Percentiles rank a stretch among this genome's conserved stretches.
Conservation (phyloP, 2,888 invertebrate genomes). For the Phrixothrix hirtus region DNA sequence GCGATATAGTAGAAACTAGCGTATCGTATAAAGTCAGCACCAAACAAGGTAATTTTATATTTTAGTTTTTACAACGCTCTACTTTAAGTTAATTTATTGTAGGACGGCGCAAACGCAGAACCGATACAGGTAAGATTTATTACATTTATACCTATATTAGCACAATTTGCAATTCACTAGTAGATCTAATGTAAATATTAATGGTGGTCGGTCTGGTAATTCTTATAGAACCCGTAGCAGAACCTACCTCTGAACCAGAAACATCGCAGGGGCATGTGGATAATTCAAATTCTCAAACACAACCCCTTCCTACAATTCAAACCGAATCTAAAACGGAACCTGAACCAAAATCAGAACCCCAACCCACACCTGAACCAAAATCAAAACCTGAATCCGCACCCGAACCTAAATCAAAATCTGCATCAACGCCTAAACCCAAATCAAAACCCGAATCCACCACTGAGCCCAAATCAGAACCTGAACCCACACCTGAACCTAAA, state of each 20-base stretch:
- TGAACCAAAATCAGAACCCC: slow-evolving; percentile 55
- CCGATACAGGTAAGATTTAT: slow-evolving; percentile 21
- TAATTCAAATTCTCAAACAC: slow-evolving; percentile 12
- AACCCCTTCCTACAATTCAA: slow-evolving; percentile 43
- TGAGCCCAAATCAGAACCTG: slow-evolving; percentile 53
- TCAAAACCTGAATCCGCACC: slow-evolving; percentile 55
- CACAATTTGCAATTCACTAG: neutral
- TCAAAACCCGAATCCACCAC: slow-evolving; percentile 58
- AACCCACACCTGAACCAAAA: slow-evolving; percentile 54
- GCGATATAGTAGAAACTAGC: slow-evolving; percentile 77
- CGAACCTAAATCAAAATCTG: slow-evolving; percentile 48
- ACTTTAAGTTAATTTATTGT: slow-evolving; percentile 12
- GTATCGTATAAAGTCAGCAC: slow-evolving; percentile 78
- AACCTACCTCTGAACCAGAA: slow-evolving; percentile 42
- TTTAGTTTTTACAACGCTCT: neutral
- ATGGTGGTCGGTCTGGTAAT: slow-evolving; percentile 48
- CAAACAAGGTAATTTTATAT: slow-evolving; percentile 56
- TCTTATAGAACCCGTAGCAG: slow-evolving; percentile 45
- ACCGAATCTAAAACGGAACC: slow-evolving; percentile 50
- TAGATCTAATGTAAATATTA: slow-evolving; percentile 31
- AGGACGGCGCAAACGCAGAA: slow-evolving; percentile 34
- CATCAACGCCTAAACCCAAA: slow-evolving; percentile 52
- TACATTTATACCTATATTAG: neutral
- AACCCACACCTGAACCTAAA: slow-evolving; percentile 55
- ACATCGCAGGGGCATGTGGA: slow-evolving; percentile 14